Evolutionary conservation across 1,140 invertebrate species (phyloP).

Genomic region (Drosophila carrolli): DNA sequence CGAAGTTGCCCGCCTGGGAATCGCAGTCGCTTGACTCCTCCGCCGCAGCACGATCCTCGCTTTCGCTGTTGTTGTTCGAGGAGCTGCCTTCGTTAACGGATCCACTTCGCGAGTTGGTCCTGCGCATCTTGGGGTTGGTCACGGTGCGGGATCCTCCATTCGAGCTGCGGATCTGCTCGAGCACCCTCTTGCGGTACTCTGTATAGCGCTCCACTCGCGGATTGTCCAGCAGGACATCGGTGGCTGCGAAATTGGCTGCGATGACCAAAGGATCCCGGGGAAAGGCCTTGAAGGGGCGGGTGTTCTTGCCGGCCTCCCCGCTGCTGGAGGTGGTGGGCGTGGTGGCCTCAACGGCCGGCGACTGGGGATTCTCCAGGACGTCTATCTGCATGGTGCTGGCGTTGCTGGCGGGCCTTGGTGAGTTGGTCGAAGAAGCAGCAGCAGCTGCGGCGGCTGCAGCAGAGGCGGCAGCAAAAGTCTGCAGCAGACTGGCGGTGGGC

Average conservation of each 20-base stretch:
- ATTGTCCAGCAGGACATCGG: constrained; percentile 85
- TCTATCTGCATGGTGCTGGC: constrained; percentile 76
- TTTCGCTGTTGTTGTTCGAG: constrained; percentile 78
- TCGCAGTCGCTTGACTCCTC: constrained; percentile 82
- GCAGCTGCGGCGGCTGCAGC: constrained; percentile 55
- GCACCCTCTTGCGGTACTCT: constrained; percentile 88
- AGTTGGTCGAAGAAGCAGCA: constrained; percentile 15
- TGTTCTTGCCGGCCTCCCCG: constrained; percentile 51
- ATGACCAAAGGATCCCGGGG: constrained; percentile 88
- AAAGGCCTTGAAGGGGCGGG: constrained; percentile 90
- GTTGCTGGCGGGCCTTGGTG: constrained; percentile 61
- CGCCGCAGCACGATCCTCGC: constrained; percentile 71
- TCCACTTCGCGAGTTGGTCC: constrained; percentile 82
- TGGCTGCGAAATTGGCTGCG: constrained; percentile 85
- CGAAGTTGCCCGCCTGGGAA: constrained; percentile 70
- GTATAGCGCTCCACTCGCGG: constrained; percentile 87
- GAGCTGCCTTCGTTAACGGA: constrained; percentile 78
- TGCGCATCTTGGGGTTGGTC: constrained; percentile 89
- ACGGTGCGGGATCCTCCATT: constrained; percentile 86
- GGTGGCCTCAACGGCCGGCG: constrained; percentile 41
- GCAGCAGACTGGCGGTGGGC: constrained; percentile 62
- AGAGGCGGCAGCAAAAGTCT: constrained; percentile 69
- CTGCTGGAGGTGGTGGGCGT: constrained; percentile 65
- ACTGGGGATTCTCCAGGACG: constrained; percentile 67
- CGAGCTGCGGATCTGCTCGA: constrained; percentile 87